Conservation (phyloP, 2,113 vertebrate species). For the Lepisosteus oculatus region DNA sequence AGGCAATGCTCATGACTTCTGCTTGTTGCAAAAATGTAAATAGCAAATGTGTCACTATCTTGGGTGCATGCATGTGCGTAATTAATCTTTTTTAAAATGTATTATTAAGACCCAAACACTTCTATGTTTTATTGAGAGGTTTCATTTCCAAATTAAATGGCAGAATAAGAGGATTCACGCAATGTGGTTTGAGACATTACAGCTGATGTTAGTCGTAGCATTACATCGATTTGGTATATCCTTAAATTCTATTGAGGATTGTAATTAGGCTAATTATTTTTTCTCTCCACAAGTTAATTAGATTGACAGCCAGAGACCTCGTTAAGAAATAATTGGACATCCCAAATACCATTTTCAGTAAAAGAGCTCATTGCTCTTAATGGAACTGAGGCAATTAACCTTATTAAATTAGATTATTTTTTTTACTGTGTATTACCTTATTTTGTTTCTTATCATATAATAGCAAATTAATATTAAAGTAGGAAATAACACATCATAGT, state of each 20-base stretch:
- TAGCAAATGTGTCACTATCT: too few relatives aligned
- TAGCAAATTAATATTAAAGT: too few relatives aligned
- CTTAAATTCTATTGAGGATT: slow-evolving; percentile 2
- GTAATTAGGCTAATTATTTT: slow-evolving; percentile 12
- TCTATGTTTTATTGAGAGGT: too few relatives aligned
- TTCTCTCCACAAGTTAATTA: slow-evolving; percentile 6
- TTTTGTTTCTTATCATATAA: background rate
- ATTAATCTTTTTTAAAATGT: too few relatives aligned
- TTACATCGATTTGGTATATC: background rate
- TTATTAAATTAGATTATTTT: slow-evolving; percentile 3
- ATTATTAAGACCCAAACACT: too few relatives aligned
- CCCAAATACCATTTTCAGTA: slow-evolving; percentile 4
- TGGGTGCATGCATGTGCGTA: too few relatives aligned
- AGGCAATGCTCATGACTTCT: too few relatives aligned
- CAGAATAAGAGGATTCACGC: background rate
- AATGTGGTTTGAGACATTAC: background rate
- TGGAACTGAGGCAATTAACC: slow-evolving; percentile 9
- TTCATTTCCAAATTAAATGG: background rate
- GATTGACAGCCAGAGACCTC: slow-evolving; percentile 9
- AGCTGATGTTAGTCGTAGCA: background rate
- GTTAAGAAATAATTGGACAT: slow-evolving; percentile 6
- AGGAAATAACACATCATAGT: background rate
- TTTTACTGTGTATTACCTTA: background rate
- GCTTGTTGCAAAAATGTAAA: too few relatives aligned
- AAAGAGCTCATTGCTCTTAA: background rate